These are phyloP conservation scores for Aquila chrysaetos DNA, from an alignment of 2,797 vertebrate species.

Conservation along the genomic window DNA sequence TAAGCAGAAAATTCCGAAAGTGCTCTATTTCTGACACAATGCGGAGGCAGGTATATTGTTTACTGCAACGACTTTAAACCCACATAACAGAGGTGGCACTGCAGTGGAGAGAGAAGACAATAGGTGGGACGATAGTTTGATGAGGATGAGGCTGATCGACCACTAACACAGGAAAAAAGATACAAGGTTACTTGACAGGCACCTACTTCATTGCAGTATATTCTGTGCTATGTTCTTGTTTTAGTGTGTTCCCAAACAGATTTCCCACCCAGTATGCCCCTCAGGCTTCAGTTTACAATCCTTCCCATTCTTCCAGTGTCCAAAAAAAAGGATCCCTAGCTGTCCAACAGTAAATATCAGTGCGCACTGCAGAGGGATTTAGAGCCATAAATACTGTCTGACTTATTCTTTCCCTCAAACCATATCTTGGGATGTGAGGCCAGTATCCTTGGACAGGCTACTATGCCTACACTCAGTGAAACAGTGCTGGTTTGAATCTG, in stretches of 20 bases:
- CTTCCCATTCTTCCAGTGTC: neutral
- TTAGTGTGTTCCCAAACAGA: neutral
- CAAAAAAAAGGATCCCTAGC: neutral
- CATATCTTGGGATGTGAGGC: neutral
- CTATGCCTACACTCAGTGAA: neutral
- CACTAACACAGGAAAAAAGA: neutral
- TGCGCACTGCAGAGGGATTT: neutral
- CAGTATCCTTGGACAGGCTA: neutral
- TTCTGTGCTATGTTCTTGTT: neutral
- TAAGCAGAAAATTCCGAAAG: slow-evolving; percentile 14
- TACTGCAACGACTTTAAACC: neutral
- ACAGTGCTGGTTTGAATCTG: neutral
- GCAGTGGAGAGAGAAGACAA: neutral
- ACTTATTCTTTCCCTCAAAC: neutral
- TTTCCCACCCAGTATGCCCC: neutral
- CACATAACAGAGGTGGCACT: neutral
- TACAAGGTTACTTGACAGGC: neutral
- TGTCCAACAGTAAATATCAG: neutral
- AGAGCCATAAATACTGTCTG: neutral
- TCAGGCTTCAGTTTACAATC: neutral
- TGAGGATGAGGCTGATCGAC: neutral
- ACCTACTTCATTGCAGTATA: neutral
- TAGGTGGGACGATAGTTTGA: neutral
- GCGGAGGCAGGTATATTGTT: neutral
- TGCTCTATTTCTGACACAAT: neutral